Evolutionary conservation across 2,888 invertebrate species (phyloP), one percentile per base, ranked within the genome.

Genomic region (Lasioglossum zephyrum): DNA sequence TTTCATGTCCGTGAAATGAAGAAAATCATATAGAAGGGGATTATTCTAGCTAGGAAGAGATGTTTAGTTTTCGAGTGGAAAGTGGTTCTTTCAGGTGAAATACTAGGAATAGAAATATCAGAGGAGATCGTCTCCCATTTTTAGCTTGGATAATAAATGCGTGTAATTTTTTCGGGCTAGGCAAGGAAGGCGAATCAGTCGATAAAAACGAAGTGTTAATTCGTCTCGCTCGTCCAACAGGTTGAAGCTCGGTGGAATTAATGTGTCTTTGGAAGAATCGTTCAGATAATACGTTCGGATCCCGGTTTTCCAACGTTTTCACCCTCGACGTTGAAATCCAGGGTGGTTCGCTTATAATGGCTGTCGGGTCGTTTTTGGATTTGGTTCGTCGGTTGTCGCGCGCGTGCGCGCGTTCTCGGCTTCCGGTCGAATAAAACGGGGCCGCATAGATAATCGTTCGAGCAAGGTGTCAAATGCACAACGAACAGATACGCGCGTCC

Each of bases 401-500:
- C 18, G 26, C 41, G 31, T 1, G 31, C 31, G 31, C 31, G 31
- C 31, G 31, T 31, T 31, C 31, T 26, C 36, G 31, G 2, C 73
- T 75, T 75, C 60, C 49, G 22, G 11, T 31, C 26, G 60, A 39
- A 72, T 31, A 44, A 73, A 81, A 76, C 63, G 36, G 26, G 16
- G n/a, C 16, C 5, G n/a, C 31, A 41, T 36, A 47, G 69, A 39
- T 39, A 39, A 69, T 63, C 60, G 69, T 53, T 72, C 36, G 73
- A 81, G 80, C 74, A 82, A 78, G 63, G 79, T 84, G 86, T 86
- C 86, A 84, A 86, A 69, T 72, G 86, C 84, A 78, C 76, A 79
- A 69, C 73, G 53, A 53, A 53, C 53, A 53, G 13, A 2, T n/a
- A 70, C 36, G 39, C 31, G 70, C 4, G 26, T 16, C 9, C 73